phyloP scores from a whole-genome alignment of 2,797 vertebrate genomes.

The Gymnoscopelus braueri region DNA sequence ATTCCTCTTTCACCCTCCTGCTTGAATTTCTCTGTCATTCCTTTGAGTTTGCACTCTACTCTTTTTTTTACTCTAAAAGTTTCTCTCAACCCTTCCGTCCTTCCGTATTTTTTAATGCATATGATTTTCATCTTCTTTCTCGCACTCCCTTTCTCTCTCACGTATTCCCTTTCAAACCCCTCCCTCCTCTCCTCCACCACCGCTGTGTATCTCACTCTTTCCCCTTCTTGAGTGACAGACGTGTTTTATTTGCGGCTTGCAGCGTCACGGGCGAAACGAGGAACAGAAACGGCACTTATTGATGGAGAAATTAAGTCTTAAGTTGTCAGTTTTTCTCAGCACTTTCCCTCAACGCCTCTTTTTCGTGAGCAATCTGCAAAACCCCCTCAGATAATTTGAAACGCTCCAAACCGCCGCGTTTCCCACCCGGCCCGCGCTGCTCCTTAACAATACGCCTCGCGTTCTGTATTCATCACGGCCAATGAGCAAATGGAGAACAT shows the following conservation, averaged over 20 bases:
- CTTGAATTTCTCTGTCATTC: conserved; percentile 35
- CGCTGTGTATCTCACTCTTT: conserved; percentile 17
- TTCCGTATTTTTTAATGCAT: not conserved
- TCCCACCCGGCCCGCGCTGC: not conserved
- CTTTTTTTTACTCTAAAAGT: conserved; percentile 27
- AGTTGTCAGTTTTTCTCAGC: conserved; percentile 37
- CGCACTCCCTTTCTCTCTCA: conserved; percentile 2
- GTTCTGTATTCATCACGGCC: conserved; percentile 65
- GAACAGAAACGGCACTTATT: conserved; percentile 2
- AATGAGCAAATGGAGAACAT: conserved; percentile 56
- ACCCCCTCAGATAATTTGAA: conserved; percentile 45
- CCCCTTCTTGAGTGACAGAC: conserved; percentile 16
- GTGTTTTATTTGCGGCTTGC: conserved; percentile 19
- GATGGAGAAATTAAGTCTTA: conserved; percentile 43
- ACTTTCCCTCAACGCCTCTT: conserved; percentile 24
- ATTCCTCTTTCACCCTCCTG: conserved; percentile 61
- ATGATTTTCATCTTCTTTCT: not conserved
- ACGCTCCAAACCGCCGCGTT: conserved; percentile 43
- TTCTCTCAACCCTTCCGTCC: conserved; percentile 25
- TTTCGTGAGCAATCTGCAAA: conserved; percentile 50
- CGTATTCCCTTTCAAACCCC: not conserved
- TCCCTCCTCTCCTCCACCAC: not conserved
- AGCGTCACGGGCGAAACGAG: conserved; percentile 5
- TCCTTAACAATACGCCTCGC: conserved; percentile 27
- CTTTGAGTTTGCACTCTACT: conserved; percentile 40